Base-by-base conservation (phyloP, 2,797 vertebrate species). In the Mormyrus proboscirostris region DNA sequence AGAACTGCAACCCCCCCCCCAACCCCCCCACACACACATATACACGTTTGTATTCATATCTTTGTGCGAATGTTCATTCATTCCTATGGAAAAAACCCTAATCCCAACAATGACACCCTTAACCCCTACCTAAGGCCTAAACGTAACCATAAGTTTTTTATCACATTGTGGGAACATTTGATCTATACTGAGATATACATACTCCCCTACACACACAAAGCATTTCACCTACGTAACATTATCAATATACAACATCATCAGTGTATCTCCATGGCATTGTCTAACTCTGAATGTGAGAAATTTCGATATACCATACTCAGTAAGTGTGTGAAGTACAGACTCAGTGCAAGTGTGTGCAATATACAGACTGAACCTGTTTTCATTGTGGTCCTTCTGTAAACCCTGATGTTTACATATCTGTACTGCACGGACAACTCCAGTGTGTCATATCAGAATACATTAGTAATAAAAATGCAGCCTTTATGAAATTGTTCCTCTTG, bases 381-480 rank as follows among this genome's bases (percentile, higher is more conserved):
- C 59, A 41, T 14, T 65, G 59, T 49, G 41, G 86, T 69, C 25
- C 86, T 47, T 88, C 55, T 88, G 86, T 65, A 62, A 65, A 88
- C 55, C n/a, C 3, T 49, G 8, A 12, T 88, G 59, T 88, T 88
- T 69, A 69, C 86, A 22, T 65, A n/a, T 44, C 10, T 69, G 38
- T 10, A 41, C 51, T 87, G 85, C 25, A 51, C 16, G 65, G 65
- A 16, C 4, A 38, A 84, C 44, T 49, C 82, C 22, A 25, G 19
- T 49, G 82, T n/a, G 22, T 29, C 25, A 57, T 2, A 12, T 57
- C 53, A 59, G 53, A 59, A 41, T 59, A n/a, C 51, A 59, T 9
- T 47, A 82, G 8, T n/a, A 47, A 19, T 22, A 33, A 87, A 59
- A 53, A 59, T 41, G 51, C 47, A 85, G 53, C 53, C 29, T n/a